phyloP scores from a whole-genome alignment of 2,888 invertebrate genomes.

The Dynastes maya region DNA sequence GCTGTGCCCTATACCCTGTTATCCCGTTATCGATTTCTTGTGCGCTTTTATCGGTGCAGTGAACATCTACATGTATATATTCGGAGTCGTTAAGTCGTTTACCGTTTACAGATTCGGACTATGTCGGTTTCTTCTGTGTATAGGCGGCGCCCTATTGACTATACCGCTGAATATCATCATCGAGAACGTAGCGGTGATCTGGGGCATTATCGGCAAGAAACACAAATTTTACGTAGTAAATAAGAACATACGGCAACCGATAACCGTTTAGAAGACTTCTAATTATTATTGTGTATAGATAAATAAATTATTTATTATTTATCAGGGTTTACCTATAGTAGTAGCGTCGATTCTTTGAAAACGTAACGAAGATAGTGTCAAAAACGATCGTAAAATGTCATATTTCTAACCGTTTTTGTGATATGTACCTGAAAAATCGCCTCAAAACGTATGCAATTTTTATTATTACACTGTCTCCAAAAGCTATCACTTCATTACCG shows the following conservation, averaged over 20 bases:
- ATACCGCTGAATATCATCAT: conserved; percentile 95
- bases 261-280: conserved; percentile 73
- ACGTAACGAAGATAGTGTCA: background rate
- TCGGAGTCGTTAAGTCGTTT: conserved; percentile 97
- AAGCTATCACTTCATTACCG: too few species aligned
- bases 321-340: conserved; percentile 32
- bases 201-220: conserved; percentile 95
- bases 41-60: conserved; percentile 95
- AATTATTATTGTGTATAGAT: conserved; percentile 44
- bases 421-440: too few species aligned
- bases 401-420: too few species aligned
- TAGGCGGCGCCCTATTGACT: conserved; percentile 89
- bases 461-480: too few species aligned
- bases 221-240: conserved; percentile 98
- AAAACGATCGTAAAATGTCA: too few species aligned
- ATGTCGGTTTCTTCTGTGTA: conserved; percentile 83
- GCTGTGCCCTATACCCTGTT: conserved; percentile 90
- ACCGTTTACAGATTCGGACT: conserved; percentile 90
- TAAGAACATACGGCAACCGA: conserved; percentile 85
- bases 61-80: conserved; percentile 97
- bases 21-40: conserved; percentile 85
- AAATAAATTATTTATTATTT: conserved; percentile 45
- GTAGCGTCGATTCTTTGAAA: background rate
- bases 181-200: conserved; percentile 95
- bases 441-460: too few species aligned